A percentile compares a stretch with the other conserved stretches of the same genome.
phyloP scores from a whole-genome alignment of 2,113 vertebrate species.

The Dromas ardeola region DNA sequence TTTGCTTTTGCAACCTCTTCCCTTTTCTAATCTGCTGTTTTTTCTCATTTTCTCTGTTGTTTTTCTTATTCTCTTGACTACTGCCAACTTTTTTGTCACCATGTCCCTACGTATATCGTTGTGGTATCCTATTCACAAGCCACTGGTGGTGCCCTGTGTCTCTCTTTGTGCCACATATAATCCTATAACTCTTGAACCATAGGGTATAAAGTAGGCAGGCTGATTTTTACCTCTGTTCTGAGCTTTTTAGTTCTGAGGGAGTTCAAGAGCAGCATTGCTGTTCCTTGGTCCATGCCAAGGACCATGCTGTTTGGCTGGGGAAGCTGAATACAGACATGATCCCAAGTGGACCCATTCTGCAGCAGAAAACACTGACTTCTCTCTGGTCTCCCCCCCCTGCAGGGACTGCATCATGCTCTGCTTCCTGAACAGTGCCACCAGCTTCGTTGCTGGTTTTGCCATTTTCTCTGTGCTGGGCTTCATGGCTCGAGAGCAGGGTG shows the following conservation, averaged over 20 bases:
- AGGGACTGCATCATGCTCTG: slow-evolving; percentile 89
- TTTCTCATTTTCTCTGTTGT: background rate
- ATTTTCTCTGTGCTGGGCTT: slow-evolving; percentile 89
- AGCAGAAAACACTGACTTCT: background rate
- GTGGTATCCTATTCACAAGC: background rate
- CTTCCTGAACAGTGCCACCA: slow-evolving; percentile 85
- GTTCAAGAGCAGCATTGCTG: background rate
- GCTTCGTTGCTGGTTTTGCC: slow-evolving; percentile 86
- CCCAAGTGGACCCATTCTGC: background rate
- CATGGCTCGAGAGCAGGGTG: slow-evolving; percentile 74
- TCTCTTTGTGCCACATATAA: background rate
- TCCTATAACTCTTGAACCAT: background rate
- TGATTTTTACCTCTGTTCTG: background rate
- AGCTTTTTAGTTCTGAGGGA: background rate
- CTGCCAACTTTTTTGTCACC: background rate
- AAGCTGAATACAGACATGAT: background rate
- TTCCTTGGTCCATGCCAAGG: background rate
- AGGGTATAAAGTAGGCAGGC: background rate
- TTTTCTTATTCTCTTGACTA: background rate
- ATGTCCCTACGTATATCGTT: background rate
- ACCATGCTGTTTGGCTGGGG: background rate
- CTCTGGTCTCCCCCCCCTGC: background rate
- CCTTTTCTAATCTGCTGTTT: background rate
- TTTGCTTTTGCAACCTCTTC: background rate
- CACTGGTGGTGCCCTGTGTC: background rate